These are phyloP conservation scores for Drosophila ananassae DNA, from an alignment of 1,140 invertebrate species.

Conservation along the genomic window DNA sequence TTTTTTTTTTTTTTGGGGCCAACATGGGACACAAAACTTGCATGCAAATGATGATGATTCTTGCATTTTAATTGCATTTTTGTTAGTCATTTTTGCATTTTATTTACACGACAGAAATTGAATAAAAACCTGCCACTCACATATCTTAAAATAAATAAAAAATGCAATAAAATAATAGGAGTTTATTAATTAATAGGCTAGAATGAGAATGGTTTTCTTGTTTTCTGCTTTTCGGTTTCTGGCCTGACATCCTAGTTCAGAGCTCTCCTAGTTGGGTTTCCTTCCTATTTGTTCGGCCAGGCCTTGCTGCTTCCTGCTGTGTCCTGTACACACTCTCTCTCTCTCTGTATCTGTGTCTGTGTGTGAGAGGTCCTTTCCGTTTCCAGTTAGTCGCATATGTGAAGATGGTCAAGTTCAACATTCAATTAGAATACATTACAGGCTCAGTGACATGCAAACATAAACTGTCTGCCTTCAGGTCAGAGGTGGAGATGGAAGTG, in stretches of 20 bases:
- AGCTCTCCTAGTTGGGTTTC: conserved; percentile 16
- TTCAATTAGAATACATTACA: conserved; percentile 82
- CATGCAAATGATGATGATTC: conserved; percentile 40
- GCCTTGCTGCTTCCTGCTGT: conserved; percentile 15
- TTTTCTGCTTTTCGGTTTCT: not conserved
- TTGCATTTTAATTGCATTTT: conserved; percentile 23
- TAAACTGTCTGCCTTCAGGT: conserved; percentile 56
- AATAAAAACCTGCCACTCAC: no score
- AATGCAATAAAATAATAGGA: not conserved
- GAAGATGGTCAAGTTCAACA: conserved; percentile 76
- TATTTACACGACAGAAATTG: no score
- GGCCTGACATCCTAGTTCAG: not conserved
- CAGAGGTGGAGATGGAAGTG: no score
- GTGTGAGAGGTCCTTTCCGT: conserved; percentile 35
- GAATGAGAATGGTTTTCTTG: not conserved
- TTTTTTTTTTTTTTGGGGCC: conserved; percentile 17
- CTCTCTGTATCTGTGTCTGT: conserved; percentile 11
- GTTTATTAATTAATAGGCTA: not conserved
- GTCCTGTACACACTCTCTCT: not conserved
- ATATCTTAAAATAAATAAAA: no score
- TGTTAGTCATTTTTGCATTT: not conserved
- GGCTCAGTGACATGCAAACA: conserved; percentile 71
- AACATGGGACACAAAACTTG: conserved; percentile 38
- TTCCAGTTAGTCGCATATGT: conserved; percentile 43
- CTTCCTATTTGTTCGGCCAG: conserved; percentile 20